Percentiles rank a stretch among this genome's conserved stretches.
Conservation (phyloP, 2,113 vertebrate genomes). For the Heloderma charlesbogerti region DNA sequence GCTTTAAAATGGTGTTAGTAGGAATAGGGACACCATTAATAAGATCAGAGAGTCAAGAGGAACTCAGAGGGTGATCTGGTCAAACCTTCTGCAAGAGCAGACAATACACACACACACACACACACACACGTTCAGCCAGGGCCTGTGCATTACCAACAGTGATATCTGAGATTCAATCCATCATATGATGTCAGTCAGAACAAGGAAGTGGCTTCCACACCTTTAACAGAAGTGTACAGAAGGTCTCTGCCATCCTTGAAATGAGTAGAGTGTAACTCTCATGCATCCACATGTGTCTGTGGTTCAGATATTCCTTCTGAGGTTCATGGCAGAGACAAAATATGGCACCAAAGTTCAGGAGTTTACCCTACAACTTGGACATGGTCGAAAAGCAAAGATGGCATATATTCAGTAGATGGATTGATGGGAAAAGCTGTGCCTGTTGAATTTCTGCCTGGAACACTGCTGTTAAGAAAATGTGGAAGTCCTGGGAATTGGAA, state of each 20-base stretch:
- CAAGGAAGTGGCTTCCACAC: no score
- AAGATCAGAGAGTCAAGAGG: background rate
- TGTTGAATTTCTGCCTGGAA: background rate
- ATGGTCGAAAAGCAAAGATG: background rate
- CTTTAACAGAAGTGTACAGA: background rate
- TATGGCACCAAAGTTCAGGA: no score
- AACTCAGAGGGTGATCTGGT: background rate
- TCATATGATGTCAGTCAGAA: no score
- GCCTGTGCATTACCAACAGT: background rate
- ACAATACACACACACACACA: background rate
- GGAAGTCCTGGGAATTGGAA: background rate
- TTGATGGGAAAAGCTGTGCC: background rate
- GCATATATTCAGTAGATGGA: background rate
- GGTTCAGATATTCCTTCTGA: no score
- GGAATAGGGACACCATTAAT: background rate
- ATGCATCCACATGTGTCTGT: background rate
- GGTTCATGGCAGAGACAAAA: no score
- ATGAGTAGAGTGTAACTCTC: background rate
- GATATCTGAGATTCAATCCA: background rate
- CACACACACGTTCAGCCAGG: background rate
- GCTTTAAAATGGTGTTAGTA: background rate
- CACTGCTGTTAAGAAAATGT: background rate
- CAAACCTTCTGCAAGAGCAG: background rate
- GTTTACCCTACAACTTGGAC: background rate
- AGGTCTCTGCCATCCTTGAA: background rate